Conservation (phyloP, 1,140 invertebrate species). For the Drosophila bocqueti region DNA sequence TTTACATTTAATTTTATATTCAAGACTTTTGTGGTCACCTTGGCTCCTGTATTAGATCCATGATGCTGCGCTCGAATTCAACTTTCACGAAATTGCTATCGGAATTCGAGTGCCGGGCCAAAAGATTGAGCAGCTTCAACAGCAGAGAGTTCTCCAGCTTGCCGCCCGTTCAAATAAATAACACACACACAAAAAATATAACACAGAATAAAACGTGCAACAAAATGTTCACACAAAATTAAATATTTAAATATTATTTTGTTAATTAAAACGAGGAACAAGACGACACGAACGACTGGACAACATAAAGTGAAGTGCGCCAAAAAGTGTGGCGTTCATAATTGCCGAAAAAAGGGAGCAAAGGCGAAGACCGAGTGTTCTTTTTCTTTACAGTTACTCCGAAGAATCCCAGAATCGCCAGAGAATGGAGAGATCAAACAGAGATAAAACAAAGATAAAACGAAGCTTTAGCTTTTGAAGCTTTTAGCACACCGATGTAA, state of each 20-base stretch:
- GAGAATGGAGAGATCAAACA: conserved; percentile 4
- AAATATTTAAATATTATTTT: conserved; percentile 12
- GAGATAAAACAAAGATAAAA: conserved; percentile 10
- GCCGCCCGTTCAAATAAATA: conserved; percentile 43
- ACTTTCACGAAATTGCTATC: conserved; percentile 77
- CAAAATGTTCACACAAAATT: neutral
- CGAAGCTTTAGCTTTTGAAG: conserved; percentile 36
- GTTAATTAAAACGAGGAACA: conserved; percentile 22
- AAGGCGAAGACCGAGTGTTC: neutral
- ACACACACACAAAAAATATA: conserved; percentile 28
- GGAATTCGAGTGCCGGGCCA: conserved; percentile 64
- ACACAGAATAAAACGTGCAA: neutral
- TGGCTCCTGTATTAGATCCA: conserved; percentile 82
- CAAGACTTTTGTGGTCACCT: conserved; percentile 45
- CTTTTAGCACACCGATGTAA: neutral
- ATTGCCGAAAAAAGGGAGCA: conserved; percentile 26
- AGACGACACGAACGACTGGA: conserved; percentile 64
- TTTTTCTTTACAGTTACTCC: conserved; percentile 46
- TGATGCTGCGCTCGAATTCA: conserved; percentile 84
- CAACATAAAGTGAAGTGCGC: conserved; percentile 72
- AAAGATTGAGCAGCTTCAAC: conserved; percentile 71
- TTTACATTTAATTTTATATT: neutral
- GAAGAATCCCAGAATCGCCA: neutral
- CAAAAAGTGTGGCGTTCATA: conserved; percentile 71
- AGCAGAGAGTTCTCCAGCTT: conserved; percentile 82